Evolutionary conservation across 30 jellyfish, hydroid and myxozoan species (phyloP), one percentile per base, ranked within the genome.

Genomic region (Pelagia noctiluca): DNA sequence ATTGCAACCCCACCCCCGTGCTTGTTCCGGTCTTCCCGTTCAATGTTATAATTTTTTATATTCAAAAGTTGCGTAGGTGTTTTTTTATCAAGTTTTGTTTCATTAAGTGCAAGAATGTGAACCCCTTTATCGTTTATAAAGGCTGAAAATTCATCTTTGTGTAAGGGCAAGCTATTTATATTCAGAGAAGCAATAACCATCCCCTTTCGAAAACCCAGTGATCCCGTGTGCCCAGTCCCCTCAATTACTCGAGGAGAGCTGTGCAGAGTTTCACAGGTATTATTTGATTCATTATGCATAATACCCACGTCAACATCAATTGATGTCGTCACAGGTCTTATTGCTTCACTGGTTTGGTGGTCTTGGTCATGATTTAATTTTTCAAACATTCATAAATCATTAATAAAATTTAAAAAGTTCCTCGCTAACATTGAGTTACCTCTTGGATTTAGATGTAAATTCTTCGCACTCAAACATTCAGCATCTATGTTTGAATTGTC

Each of bases 1-100:
- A 76, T 35, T 76, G 88, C 78, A 76, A 76, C 88, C 85, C 85
- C 85, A 30, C 85, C 85, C 77, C 88, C 78, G 42, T 57, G 78
- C 76, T 35, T 57, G 67, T 76, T 53, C 53, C 78, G 88, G 57
- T 76, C 88, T 32, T 57, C 65, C 67, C 85, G 22, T 57, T 76
- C 77, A 57, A 76, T 76, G 34, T 53, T 23, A 57, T 53, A 76
- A 35, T 33, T 35, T 52, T 76, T 57, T 22, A 76, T 76, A 35
- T 57, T 76, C 49, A 76, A 13, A 0, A 52, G 78, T 52, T 76
- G 78, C 34, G 30, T 57, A 25, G 76, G 88, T 38, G 65, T 57
- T 52, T 76, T 52, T 76, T 54, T 76, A 53, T 76, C 88, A 33
- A 76, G 76, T 38, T 76, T 76, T 54, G 88, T 76, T 76, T 76